Evolutionary conservation across 1,140 invertebrate species (phyloP).

Genomic region (Ooceraea biroi): DNA sequence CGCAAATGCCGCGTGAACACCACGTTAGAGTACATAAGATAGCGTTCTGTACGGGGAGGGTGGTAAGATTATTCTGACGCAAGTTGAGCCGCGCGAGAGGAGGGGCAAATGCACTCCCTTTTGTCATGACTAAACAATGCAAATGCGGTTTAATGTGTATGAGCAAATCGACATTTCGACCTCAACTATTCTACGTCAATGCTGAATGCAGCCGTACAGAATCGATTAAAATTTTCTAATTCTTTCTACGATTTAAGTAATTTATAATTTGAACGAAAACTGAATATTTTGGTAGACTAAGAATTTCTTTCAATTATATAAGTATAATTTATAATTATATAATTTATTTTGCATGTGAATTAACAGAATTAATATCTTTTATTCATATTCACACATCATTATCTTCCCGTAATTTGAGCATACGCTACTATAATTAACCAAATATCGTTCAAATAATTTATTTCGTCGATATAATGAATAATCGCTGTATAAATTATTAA

Average conservation of each 20-base stretch:
- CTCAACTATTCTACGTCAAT: slow-evolving; percentile 35
- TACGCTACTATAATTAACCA: neutral
- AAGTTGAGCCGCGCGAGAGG: slow-evolving; percentile 21
- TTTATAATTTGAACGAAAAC: neutral
- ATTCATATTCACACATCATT: neutral
- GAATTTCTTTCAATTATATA: neutral
- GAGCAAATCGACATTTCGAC: slow-evolving; percentile 41
- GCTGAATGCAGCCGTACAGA: neutral
- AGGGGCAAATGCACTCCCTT: slow-evolving; percentile 39
- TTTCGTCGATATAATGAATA: neutral
- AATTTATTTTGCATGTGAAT: slow-evolving; percentile 10
- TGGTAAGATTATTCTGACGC: slow-evolving; percentile 49
- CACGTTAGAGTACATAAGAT: slow-evolving; percentile 27
- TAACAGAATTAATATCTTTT: neutral
- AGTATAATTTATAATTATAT: neutral
- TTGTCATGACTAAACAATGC: slow-evolving; percentile 51
- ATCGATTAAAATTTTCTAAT: neutral
- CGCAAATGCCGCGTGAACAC: neutral
- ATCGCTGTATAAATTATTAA: slow-evolving; percentile 1
- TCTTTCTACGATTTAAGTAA: neutral
- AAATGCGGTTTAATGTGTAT: slow-evolving; percentile 33
- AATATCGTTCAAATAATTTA: neutral
- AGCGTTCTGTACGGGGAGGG: neutral
- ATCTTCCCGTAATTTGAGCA: neutral
- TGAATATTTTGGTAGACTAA: neutral